These are phyloP conservation scores for Falco novaeseelandiae DNA, from an alignment of 2,797 vertebrate genomes.

Conservation along the genomic window DNA sequence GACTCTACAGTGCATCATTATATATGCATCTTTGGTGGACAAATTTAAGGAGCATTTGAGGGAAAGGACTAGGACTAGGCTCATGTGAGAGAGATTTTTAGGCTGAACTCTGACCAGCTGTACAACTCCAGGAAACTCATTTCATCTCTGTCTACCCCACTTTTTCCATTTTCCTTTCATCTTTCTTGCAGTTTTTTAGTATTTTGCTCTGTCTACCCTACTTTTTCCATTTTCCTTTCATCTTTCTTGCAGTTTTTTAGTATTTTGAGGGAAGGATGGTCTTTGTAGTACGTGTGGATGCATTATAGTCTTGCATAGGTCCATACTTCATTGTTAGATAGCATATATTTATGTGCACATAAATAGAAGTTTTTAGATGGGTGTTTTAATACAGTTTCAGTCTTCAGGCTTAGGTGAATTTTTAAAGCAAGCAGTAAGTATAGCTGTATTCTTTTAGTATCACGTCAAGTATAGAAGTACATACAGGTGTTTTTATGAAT, in stretches of 20 bases:
- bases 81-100: neutral
- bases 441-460: neutral
- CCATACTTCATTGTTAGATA: neutral
- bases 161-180: neutral
- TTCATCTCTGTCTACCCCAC: neutral
- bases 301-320: neutral
- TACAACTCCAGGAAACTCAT: neutral
- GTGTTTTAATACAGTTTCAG: neutral
- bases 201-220: neutral
- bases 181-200: neutral
- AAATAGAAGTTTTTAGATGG: neutral
- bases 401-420: neutral
- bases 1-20: neutral
- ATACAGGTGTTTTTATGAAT: neutral
- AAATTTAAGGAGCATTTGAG: neutral
- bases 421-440: neutral
- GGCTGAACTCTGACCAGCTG: neutral
- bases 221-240: neutral
- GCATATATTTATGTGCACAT: neutral
- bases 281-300: neutral
- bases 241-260: neutral
- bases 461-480: neutral
- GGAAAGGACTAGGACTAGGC: neutral
- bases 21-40: neutral
- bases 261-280: neutral